Base-by-base conservation (phyloP, 2,888 invertebrate species). In the Epirrhoe alternata region DNA sequence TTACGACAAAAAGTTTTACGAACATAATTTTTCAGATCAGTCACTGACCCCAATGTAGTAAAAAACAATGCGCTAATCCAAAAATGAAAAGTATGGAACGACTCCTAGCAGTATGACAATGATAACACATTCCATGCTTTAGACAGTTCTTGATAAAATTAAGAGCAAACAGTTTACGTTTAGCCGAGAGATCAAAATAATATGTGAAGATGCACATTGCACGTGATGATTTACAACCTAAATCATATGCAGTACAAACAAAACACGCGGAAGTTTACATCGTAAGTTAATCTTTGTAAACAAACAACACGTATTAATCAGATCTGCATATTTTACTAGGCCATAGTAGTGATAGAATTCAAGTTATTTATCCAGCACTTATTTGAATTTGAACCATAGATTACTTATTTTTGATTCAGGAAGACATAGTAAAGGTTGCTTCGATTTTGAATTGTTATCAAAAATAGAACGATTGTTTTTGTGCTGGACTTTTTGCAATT, bases 231-330 rank as follows among this genome's bases (percentile, higher is more conserved):
- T 57, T 52, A 56, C 49, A 53, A 58, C 45, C 49, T 70, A 68
- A 68, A 65, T 70, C 69, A 72, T 69, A 55, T 17, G 45, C 62
- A 61, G 50, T 55, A 35, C 49, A 49, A 66, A 67, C 64, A 71
- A 68, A 55, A 61, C 45, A 51, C 31, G 56, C 66, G 73, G 73
- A 76, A 77, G 72, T 71, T 70, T 70, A 52, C 52, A 60, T 55
- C 54, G 62, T 68, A 64, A 68, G 59, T 65, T 68, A 63, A 68
- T 61, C 58, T 65, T 64, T 51, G 64, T 74, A 74, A 76, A 73
- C 66, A 69, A 68, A 61, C 45, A 68, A 51, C 16, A 38, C 69
- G 70, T 73, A 74, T 71, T 75, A 68, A 65, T 61, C 31, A 63
- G 57, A 62, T 58, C 51, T 50, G 66, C 60, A 63, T 65, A 55